Evolutionary conservation across 2,113 vertebrate species (phyloP).

Genomic region (Vimba vimba): DNA sequence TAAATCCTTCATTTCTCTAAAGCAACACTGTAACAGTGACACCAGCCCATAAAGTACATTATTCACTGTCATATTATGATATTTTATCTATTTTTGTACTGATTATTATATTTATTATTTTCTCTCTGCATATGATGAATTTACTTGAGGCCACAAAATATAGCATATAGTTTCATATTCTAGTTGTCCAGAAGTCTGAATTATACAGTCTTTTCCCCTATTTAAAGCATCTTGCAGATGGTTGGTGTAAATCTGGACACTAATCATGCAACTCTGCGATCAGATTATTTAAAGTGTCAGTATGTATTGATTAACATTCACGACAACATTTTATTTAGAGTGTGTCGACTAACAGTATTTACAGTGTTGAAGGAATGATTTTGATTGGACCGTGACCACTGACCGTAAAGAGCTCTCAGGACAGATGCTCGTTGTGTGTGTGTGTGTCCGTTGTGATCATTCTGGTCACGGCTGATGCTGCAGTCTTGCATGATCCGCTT

Average conservation of each 20-base stretch:
- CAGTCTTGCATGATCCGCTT: constrained; percentile 37
- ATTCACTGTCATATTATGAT: not conserved
- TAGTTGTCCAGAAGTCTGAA: not conserved
- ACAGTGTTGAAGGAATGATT: not conserved
- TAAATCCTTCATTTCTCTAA: constrained; percentile 9
- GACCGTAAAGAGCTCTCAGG: constrained; percentile 16
- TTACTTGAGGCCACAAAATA: not conserved
- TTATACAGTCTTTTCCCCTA: not conserved
- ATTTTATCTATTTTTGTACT: not conserved
- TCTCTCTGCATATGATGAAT: not conserved
- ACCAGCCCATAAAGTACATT: not conserved
- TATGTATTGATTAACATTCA: constrained; percentile 18
- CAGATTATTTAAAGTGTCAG: not conserved
- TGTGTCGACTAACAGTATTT: not conserved
- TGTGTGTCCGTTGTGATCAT: constrained; percentile 4
- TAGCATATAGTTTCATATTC: not conserved
- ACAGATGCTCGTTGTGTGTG: not conserved
- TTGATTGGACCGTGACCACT: constrained; percentile 20
- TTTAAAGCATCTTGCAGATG: not conserved
- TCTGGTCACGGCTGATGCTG: constrained; percentile 40
- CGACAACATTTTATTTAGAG: not conserved
- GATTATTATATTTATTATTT: not conserved
- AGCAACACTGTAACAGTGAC: not conserved
- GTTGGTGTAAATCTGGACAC: not conserved
- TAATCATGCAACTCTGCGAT: not conserved